A percentile compares a stretch with the other conserved stretches of the same genome.
Evolutionary conservation across 2,888 invertebrate genomes (phyloP).

Genomic region (Cheilosia vernalis): DNA sequence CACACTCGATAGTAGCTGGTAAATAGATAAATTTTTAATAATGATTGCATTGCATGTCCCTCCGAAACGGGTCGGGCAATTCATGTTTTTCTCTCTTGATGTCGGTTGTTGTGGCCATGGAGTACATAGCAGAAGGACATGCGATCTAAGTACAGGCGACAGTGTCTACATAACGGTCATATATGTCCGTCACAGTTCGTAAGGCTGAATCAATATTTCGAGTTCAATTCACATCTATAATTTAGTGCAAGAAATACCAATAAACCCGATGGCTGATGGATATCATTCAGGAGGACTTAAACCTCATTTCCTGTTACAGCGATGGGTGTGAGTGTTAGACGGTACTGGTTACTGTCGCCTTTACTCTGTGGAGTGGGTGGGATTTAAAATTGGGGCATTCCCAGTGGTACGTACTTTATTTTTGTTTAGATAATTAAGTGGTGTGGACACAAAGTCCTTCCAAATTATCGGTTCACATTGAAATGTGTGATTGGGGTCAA

Average conservation of each 20-base stretch:
- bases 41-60: constrained; percentile 77
- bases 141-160: constrained; percentile 48
- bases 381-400: constrained; percentile 36
- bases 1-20: constrained; percentile 36
- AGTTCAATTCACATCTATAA: constrained; percentile 63
- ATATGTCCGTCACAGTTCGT: constrained; percentile 46
- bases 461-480: neutral
- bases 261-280: constrained; percentile 41
- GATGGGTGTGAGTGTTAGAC: constrained; percentile 9
- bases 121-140: constrained; percentile 64
- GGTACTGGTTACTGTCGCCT: constrained; percentile 19
- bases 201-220: constrained; percentile 64
- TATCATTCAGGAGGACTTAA: constrained; percentile 46
- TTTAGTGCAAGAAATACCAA: constrained; percentile 64
- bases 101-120: constrained; percentile 33
- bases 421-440: constrained; percentile 42
- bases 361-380: neutral
- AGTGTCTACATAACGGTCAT: constrained; percentile 36
- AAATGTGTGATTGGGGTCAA: constrained; percentile 31
- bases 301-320: constrained; percentile 27
- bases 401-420: neutral
- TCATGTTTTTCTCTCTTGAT: constrained; percentile 55
- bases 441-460: constrained; percentile 22
- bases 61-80: constrained; percentile 53
- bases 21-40: constrained; percentile 76